Percentiles rank a stretch among this genome's conserved stretches.
phyloP scores from a whole-genome alignment of 2,888 invertebrate species.

The Drosophila kambysellisi region DNA sequence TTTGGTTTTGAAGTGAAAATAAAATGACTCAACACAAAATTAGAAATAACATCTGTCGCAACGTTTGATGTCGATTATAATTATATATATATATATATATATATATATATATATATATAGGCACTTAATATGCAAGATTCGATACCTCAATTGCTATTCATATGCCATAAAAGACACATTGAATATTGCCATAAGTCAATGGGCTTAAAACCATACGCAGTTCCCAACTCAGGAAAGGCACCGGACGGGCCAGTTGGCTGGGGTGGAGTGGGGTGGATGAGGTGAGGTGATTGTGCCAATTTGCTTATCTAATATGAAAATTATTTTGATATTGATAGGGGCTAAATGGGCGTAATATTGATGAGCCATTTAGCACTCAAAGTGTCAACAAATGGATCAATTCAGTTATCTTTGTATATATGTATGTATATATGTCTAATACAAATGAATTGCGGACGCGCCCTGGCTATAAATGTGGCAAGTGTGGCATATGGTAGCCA shows the following conservation, averaged over 20 bases:
- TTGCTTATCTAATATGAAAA: slow-evolving; percentile 62
- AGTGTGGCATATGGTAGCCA: slow-evolving; percentile 10
- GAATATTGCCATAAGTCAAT: slow-evolving; percentile 23
- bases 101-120: not conserved
- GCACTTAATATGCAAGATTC: not conserved
- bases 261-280: no score
- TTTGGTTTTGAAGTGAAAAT: not conserved
- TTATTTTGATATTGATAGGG: slow-evolving; percentile 49
- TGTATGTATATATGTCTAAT: not conserved
- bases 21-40: not conserved
- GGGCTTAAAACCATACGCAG: slow-evolving; percentile 23
- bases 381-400: slow-evolving; percentile 30
- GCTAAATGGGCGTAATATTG: slow-evolving; percentile 45
- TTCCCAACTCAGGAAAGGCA: slow-evolving; percentile 2
- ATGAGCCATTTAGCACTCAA: slow-evolving; percentile 41
- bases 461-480: slow-evolving; percentile 15
- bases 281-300: slow-evolving; percentile 24
- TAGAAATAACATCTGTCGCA: not conserved
- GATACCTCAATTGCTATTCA: not conserved
- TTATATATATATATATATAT: no score
- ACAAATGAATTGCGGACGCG: slow-evolving; percentile 9
- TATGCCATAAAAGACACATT: not conserved
- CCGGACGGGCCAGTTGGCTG: not conserved
- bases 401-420: slow-evolving; percentile 1
- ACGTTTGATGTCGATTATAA: not conserved